Base-by-base conservation (phyloP, 2,113 vertebrate species). In the Marmota flaviventris region DNA sequence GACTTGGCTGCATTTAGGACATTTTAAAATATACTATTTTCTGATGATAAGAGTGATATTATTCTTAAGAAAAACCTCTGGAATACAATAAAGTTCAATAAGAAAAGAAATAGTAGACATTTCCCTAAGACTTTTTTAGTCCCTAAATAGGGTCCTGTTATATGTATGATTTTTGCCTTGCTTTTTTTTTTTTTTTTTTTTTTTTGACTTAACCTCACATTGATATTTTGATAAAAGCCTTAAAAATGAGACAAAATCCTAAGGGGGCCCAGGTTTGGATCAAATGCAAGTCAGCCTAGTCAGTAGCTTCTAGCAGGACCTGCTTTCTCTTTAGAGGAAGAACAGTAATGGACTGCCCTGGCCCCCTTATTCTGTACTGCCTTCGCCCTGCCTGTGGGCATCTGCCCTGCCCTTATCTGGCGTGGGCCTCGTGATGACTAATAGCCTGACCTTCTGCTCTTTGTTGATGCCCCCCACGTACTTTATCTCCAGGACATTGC, bases 21-120 rank as follows among this genome's bases (percentile, higher is more conserved):
- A 84, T 87, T 85, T 72, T 69, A 73, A 75, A 91, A 67, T 65
- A 16, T 37, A 25, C 4, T 24, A 25, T 58, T 45, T 93, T 39
- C 81, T 76, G 29, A 53, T 75, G 45, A 12, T 53, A 63, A 79
- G 81, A 89, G 67, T 75, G 18, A 87, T 72, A 94, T 83, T 89
- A 77, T 72, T 88, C 34, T 93, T 94, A 82, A 94, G 56, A 63
- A 88, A 25, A 69, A 88, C 29, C 51, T 85, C 29, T 20, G 56
- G 48, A 81, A 81, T 76, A 34, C 11, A 75, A 37, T 79, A 69
- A 82, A 67, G 29, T 24, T 29, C 34, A 29, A 51, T 48, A 72
- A 70, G 72, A 93, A 65, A 85, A 79, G 63, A 65, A 73, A 69
- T 37, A 42, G 20, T 34, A 63, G 72, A 39, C 1, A 39, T 45